These are phyloP conservation scores for Acanthochromis polyacanthus DNA, from an alignment of 2,113 vertebrate genomes.

Conservation along the genomic window DNA sequence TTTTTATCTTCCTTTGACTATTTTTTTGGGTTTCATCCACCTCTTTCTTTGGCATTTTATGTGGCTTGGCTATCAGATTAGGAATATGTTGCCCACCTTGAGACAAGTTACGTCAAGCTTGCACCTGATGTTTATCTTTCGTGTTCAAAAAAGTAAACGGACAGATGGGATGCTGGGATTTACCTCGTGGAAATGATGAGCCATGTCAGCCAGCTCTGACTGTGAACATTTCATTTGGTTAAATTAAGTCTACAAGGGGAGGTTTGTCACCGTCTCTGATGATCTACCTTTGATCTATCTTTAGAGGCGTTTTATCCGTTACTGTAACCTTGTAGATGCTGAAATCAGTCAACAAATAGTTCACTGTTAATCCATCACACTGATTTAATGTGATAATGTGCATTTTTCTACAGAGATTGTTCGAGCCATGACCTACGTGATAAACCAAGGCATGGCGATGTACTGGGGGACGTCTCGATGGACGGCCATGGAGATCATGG, in stretches of 20 bases:
- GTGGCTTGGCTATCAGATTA: constrained; percentile 3
- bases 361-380: background rate
- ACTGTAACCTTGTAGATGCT: fast-evolving
- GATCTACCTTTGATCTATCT: too few species aligned
- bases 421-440: constrained; percentile 96
- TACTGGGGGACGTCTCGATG: constrained; percentile 99
- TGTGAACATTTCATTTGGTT: background rate
- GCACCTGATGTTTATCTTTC: background rate
- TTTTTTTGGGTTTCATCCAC: constrained; percentile 21
- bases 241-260: too few species aligned
- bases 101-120: background rate
- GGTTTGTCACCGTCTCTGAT: background rate
- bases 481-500: constrained; percentile 99
- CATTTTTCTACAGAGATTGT: constrained; percentile 90
- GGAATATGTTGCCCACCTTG: background rate
- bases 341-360: background rate
- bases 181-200: too few species aligned
- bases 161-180: too few species aligned
- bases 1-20: background rate
- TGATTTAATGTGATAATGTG: background rate
- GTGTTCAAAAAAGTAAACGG: too few species aligned
- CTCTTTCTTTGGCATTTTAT: background rate
- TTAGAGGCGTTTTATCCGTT: too few species aligned
- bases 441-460: constrained; percentile 99
- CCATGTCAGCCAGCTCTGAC: background rate